Base-by-base conservation (phyloP, 2,113 vertebrate genomes). In the Pseudorhombus dupliciocellatus region DNA sequence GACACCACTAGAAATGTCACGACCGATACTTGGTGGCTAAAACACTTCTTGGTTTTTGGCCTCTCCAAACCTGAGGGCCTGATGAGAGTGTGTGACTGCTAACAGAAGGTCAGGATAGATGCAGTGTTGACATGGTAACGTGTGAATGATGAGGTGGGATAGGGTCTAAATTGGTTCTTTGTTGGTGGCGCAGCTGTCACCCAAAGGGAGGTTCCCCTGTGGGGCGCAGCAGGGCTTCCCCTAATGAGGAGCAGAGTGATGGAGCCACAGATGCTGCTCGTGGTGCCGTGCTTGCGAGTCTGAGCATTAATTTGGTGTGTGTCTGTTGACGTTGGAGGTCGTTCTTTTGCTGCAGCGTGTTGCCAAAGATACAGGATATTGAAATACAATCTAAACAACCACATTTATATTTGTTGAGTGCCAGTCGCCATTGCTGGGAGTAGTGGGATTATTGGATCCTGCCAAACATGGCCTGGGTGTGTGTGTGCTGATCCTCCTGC, bases 111-210 rank as follows among this genome's bases (percentile, higher is more conserved):
- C 80, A 77, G 54, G 80, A 73, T 60, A 59, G 88, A 89, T 81
- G 75, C 78, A 63, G 84, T 85, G 87, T 90, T 80, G 82, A 86
- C 87, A 80, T 90, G 88, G 88, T 70, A 89, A 90, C 82, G 52
- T 80, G 73, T 90, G 74, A 89, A 81, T 70, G 83, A 89, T 81
- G 86, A 80, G 73, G 71, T 82, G 70, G 79, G 71, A 80, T 37
- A 24, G 73, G 73, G 60, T 76, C 85, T 92, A 91, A 93, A 92
- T 91, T 89, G 87, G 80, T 80, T 80, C 89, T 91, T 92, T 93
- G 90, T 91, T 87, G 83, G 73, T 64, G 77, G 81, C 51, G 63
- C 93, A 93, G 91, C 90, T 93, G 92, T 87, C 88, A 83, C 85
- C 83, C 84, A 73, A 88, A 84, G 84, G 84, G 86, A 74, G 83